phyloP scores from a whole-genome alignment of 2,797 vertebrate genomes.

The Anabacerthia variegaticeps region DNA sequence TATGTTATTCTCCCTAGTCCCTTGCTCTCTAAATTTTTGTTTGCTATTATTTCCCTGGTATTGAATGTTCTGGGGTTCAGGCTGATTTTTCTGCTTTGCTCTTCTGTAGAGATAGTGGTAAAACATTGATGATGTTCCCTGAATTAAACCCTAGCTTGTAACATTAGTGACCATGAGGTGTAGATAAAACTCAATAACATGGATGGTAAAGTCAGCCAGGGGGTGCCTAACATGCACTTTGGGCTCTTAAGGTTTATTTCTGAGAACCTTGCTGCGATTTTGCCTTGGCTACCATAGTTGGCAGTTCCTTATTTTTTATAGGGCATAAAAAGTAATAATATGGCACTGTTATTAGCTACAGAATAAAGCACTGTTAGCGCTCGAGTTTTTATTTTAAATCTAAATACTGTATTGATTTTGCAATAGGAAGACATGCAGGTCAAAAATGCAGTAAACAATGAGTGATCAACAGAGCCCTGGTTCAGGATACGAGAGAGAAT shows the following conservation, averaged over 20 bases:
- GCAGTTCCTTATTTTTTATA: slow-evolving; percentile 1
- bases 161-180: not conserved
- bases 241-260: not conserved
- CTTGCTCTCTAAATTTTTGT: not conserved
- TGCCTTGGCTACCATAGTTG: not conserved
- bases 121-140: not conserved
- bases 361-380: not conserved
- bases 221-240: rapidly evolving
- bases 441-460: not conserved
- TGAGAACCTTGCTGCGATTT: not conserved
- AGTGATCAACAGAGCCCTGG: not conserved
- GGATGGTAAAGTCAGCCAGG: not conserved
- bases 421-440: not conserved
- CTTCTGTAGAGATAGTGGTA: not conserved
- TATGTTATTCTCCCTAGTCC: not conserved
- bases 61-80: not conserved
- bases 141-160: not conserved
- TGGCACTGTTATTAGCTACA: not conserved
- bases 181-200: not conserved
- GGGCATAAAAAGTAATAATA: not conserved
- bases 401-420: slow-evolving; percentile 16
- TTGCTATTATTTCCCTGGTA: not conserved
- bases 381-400: slow-evolving; percentile 20
- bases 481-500: not conserved
- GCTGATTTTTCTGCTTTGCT: not conserved